Base-by-base conservation (phyloP, 2,888 invertebrate species). In the Hedya salicella region DNA sequence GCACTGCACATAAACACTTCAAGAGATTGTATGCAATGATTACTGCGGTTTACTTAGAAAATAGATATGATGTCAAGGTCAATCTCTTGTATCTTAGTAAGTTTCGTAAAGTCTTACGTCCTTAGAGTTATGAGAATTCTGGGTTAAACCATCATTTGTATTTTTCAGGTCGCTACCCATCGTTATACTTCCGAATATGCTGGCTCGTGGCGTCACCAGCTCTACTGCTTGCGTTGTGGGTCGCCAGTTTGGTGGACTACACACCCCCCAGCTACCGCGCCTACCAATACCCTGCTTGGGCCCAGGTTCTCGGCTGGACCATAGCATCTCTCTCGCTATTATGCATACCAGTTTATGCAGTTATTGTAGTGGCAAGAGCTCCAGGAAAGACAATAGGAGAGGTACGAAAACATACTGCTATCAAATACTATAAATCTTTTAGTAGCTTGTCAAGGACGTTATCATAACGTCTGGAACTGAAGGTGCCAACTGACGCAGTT, bases 191-290 rank as follows among this genome's bases (percentile, higher is more conserved):
- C 80, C 94, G 96, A 72, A 95, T 96, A 72, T 97, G 98, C 81
- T 98, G 98, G 98, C 91, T 96, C 62, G 87, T 96, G 69, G 95
- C 96, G 14, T 94, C 97, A 11, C 98, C 98, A 0, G 91, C 96
- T 49, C 89, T 97, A 67, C 95, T 98, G 64, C 88, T 97, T 93
- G 95, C 96, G 16, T 94, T 98, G 60, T 97, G 97, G 97, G 95
- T 98, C 63, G 96, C 97, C 76, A 96, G 97, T 77, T 92, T 98
- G 79, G 95, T 97, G 64, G 97, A 97, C 87, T 98, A 98, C 85
- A 95, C 95, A 75, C 95, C 96, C 50, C 97, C 97, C 9, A 95
- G 95, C 32, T 97, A 97, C 83, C 95, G 96, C 73, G 96, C 96
- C 76, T 96, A 96, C 67, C 93, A 93, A 63, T 98, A 97, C 84